Conservation (phyloP, 1,140 invertebrate species). For the Chelonus insularis region DNA sequence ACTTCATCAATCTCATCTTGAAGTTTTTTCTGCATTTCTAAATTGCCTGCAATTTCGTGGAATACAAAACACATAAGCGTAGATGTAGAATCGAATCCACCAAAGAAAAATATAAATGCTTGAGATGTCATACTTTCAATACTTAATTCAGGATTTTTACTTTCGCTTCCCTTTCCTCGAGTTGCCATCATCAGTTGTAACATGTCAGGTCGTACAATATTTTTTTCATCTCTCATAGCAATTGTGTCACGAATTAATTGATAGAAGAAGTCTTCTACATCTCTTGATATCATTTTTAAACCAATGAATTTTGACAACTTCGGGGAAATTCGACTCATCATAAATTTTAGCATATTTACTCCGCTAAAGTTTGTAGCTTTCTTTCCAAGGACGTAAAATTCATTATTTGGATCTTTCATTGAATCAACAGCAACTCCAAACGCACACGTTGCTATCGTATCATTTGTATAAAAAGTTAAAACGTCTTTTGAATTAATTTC, state of each 20-base stretch:
- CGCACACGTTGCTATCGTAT: slow-evolving; percentile 36
- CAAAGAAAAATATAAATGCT: slow-evolving; percentile 64
- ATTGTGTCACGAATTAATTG: slow-evolving; percentile 44
- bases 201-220: slow-evolving; percentile 44
- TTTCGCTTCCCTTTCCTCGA: slow-evolving; percentile 10
- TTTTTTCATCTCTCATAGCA: slow-evolving; percentile 31
- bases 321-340: no score
- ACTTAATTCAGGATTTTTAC: slow-evolving; percentile 45
- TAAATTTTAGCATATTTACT: no score
- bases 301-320: no score
- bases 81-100: slow-evolving; percentile 67
- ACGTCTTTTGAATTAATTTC: slow-evolving; percentile 23
- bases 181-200: slow-evolving; percentile 50
- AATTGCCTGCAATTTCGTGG: slow-evolving; percentile 63
- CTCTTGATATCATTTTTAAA: no score
- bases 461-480: slow-evolving; percentile 37
- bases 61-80: slow-evolving; percentile 59
- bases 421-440: slow-evolving; percentile 37
- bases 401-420: slow-evolving; percentile 51
- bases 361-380: neutral
- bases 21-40: slow-evolving; percentile 63
- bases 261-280: slow-evolving; percentile 37
- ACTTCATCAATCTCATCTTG: slow-evolving; percentile 62
- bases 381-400: slow-evolving; percentile 56
- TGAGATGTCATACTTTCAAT: slow-evolving; percentile 65